Base-by-base conservation (phyloP, 2,113 vertebrate species). In the Ctenomys sociabilis region DNA sequence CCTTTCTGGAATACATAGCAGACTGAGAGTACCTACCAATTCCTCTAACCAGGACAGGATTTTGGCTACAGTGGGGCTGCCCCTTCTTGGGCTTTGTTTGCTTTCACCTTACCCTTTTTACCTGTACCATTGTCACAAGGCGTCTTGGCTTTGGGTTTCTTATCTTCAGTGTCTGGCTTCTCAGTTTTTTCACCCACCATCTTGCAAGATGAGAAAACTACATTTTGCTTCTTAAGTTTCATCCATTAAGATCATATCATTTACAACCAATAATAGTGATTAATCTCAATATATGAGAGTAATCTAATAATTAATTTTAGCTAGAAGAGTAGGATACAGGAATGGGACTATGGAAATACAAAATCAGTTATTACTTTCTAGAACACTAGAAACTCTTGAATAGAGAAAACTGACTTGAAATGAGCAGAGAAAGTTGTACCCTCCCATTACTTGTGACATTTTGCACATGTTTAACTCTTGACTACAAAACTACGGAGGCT, bases 221-320 rank as follows among this genome's bases (percentile, higher is more conserved):
- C 16, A 64, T 90, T 95, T 81, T 40, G 64, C 61, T 81, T 78
- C 85, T 68, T 86, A 30, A 32, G 28, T 70, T 91, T 77, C n/a
- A 64, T 78, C 40, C 70, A 16, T n/a, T n/a, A 45, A 66, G 30
- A 88, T 94, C 83, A 40, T 90, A 22, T 64, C 14, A 43, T 30
- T 88, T 82, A 4, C 19, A 70, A 88, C 3, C 70, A 84, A 57
- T 77, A 93, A 52, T 70, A 10, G n/a, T 85, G 68, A 61, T 91
- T 77, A 91, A 59, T 83, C 11, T 19, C 80, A 85, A 32, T 88
- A 88, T 13, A 72, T 49, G 30, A 70, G 32, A 78, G 63, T 32
- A 85, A 75, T 40, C 3, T 85, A 70, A 57, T 45, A 68, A 77
- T 75, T 93, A 77, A 94, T 77, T 93, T 92, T 83, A 95, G 30